These are phyloP conservation scores for Alviniconcha marisindica DNA, from an alignment of 1,140 invertebrate species.

Conservation along the genomic window DNA sequence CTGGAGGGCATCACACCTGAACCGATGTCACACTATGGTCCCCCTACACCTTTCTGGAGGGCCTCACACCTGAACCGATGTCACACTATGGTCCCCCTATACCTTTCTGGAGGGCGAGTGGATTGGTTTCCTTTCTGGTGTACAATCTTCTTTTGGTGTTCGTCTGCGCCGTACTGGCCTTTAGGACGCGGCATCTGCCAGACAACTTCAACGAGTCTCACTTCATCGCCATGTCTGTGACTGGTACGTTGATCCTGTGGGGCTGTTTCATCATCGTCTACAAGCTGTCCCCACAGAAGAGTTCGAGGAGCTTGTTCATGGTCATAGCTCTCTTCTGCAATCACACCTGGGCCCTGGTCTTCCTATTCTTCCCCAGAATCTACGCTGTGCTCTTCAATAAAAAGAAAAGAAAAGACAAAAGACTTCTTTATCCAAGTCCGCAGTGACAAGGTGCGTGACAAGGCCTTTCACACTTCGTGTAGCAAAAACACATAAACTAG, in stretches of 20 bases:
- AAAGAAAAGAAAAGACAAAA: no score
- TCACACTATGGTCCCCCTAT: no score
- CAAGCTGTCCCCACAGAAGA: conserved; percentile 37
- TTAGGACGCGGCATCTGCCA: conserved; percentile 77
- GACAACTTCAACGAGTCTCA: conserved; percentile 62
- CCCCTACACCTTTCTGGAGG: no score
- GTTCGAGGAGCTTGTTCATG: conserved; percentile 48
- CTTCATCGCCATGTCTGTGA: conserved; percentile 59
- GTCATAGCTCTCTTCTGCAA: conserved; percentile 55
- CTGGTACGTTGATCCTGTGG: conserved; percentile 58
- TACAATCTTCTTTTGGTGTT: conserved; percentile 92
- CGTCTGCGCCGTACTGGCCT: conserved; percentile 91
- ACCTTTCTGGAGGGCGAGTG: no score
- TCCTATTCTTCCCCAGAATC: conserved; percentile 62
- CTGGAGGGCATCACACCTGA: no score
- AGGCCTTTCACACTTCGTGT: no score
- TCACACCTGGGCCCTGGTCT: conserved; percentile 51
- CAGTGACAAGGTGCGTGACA: no score
- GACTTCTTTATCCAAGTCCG: no score
- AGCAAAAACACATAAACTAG: no score
- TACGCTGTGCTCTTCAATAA: no score
- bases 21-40: no score
- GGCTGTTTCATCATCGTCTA: conserved; percentile 59
- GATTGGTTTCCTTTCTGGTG: conserved; percentile 78
- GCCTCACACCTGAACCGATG: no score